These are phyloP conservation scores for Coelopa frigida DNA, from an alignment of 1,140 invertebrate genomes.

Conservation along the genomic window DNA sequence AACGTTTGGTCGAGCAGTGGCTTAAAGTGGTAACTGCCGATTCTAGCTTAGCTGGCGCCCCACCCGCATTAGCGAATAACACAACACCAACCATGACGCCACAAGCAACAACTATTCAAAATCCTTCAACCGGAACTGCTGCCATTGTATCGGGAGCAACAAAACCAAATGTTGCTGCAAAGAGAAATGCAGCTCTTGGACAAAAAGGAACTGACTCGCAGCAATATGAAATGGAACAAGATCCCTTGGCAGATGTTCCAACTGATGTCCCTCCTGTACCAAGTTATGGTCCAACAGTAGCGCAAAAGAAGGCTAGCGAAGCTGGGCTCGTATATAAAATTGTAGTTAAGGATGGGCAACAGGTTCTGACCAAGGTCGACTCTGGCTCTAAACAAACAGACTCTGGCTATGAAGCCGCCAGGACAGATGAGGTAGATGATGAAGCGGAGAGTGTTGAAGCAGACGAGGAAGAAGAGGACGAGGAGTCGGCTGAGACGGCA, in stretches of 20 bases:
- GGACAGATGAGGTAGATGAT: conserved; percentile 14
- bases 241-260: conserved; percentile 13
- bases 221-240: conserved; percentile 4
- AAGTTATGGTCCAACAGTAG: conserved; percentile 31
- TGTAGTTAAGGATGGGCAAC: conserved; percentile 64
- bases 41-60: too few species aligned
- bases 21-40: conserved; percentile 66
- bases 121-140: conserved; percentile 6
- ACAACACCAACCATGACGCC: conserved; percentile 7
- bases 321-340: conserved; percentile 55
- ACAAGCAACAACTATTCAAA: conserved; percentile 7
- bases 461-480: conserved; percentile 29
- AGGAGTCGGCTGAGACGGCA: conserved; percentile 15
- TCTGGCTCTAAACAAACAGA: conserved; percentile 27
- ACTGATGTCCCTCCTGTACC: conserved; percentile 15
- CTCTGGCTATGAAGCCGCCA: too few species aligned
- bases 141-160: not conserved
- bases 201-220: not conserved
- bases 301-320: conserved; percentile 27
- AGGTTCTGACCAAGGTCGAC: conserved; percentile 59
- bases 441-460: conserved; percentile 23
- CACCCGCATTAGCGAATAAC: conserved; percentile 6
- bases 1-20: conserved; percentile 84
- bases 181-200: not conserved
- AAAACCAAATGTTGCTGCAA: not conserved